Evolutionary conservation across 2,888 invertebrate species (phyloP).

Genomic region (Biston stratarius): DNA sequence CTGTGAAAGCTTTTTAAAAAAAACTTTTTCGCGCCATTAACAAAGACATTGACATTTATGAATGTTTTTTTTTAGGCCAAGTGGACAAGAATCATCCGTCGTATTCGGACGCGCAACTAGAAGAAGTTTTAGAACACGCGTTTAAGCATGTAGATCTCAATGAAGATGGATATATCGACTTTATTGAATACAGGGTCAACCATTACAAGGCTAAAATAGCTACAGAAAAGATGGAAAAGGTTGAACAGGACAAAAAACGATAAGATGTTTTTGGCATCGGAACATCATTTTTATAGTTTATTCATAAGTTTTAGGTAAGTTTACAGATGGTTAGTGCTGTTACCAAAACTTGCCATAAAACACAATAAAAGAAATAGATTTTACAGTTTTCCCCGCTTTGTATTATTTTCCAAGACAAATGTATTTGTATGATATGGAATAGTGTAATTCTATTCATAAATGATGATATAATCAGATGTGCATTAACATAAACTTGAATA

Average conservation of each 20-base stretch:
- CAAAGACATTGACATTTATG: not conserved
- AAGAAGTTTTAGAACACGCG: slow-evolving; percentile 87
- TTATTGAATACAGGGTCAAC: slow-evolving; percentile 84
- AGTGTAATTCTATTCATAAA: too few species aligned
- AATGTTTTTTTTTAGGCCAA: slow-evolving; percentile 65
- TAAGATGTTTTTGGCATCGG: not conserved
- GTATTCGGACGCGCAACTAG: slow-evolving; percentile 85
- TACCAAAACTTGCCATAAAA: too few species aligned
- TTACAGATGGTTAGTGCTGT: too few species aligned
- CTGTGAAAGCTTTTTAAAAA: not conserved
- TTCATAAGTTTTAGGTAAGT: too few species aligned
- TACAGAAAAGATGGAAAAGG: slow-evolving; percentile 20
- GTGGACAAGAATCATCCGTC: slow-evolving; percentile 64
- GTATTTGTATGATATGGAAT: too few species aligned
- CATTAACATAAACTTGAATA: too few species aligned
- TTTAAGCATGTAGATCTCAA: slow-evolving; percentile 89
- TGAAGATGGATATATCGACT: slow-evolving; percentile 91
- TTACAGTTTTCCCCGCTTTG: too few species aligned
- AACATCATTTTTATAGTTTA: too few species aligned
- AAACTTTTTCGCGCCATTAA: not conserved
- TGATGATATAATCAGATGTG: too few species aligned
- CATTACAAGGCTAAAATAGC: slow-evolving; percentile 61
- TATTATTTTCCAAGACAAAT: too few species aligned
- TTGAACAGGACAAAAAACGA: not conserved
- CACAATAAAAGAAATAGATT: too few species aligned